Percentiles rank a stretch among this genome's conserved stretches.
Conservation (phyloP, 30 jellyfish, hydroid and myxozoan genomes). For the Pelagia noctiluca region DNA sequence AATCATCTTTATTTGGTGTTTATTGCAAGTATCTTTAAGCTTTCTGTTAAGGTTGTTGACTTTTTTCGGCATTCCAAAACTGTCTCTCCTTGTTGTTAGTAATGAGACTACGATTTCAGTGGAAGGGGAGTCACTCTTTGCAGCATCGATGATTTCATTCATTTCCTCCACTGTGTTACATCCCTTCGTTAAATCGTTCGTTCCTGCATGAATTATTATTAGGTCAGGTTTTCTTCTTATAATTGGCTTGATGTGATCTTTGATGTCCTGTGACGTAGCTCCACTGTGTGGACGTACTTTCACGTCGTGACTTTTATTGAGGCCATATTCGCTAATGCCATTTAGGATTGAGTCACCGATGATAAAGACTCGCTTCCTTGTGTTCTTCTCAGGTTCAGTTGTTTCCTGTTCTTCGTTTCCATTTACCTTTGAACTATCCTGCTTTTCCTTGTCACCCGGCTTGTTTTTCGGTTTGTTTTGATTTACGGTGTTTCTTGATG, state of each 20-base stretch:
- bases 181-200: constrained; percentile 18
- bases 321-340: constrained; percentile 41
- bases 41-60: constrained; percentile 8
- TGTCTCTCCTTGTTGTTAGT: constrained; percentile 11
- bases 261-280: constrained; percentile 19
- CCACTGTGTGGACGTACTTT: constrained; percentile 31
- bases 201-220: constrained; percentile 12
- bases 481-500: constrained; percentile 20
- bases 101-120: constrained; percentile 8
- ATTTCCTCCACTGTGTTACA: constrained; percentile 15
- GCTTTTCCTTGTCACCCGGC: constrained; percentile 56
- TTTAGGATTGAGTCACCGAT: constrained; percentile 33
- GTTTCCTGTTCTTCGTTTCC: constrained; percentile 4
- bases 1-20: constrained; percentile 4
- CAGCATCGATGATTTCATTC: constrained; percentile 9
- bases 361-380: not conserved
- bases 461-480: constrained; percentile 22
- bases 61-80: constrained; percentile 12
- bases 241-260: constrained; percentile 19
- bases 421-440: constrained; percentile 29
- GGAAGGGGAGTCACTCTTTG: constrained; percentile 6
- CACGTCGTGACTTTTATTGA: constrained; percentile 11
- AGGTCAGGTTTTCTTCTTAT: constrained; percentile 10
- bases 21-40: constrained; percentile 4
- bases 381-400: constrained; percentile 2